Conservation (phyloP, 1,140 invertebrate species). For the Wiebesia pumilae region DNA sequence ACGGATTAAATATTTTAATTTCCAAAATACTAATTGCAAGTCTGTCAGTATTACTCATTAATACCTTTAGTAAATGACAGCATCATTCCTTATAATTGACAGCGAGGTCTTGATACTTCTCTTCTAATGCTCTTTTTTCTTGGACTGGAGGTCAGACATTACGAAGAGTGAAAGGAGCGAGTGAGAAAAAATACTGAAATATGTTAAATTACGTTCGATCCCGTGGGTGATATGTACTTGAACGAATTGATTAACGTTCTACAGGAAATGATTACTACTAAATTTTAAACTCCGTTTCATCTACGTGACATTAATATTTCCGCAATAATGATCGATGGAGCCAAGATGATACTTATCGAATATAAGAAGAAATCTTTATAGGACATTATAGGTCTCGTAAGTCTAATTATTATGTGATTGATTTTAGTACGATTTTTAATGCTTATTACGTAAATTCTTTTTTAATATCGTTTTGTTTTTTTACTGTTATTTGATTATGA, state of each 20-base stretch:
- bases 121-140: constrained; percentile 21
- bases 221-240: background rate
- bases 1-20: background rate
- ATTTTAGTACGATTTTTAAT: background rate
- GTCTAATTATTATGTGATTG: background rate
- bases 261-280: background rate
- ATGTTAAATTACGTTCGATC: background rate
- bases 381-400: background rate
- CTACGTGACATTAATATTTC: background rate
- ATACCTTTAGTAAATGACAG: background rate
- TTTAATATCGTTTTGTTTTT: background rate
- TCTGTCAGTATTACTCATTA: too few species aligned
- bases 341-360: background rate
- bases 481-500: background rate
- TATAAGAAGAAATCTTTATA: background rate
- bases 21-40: too few species aligned
- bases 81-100: background rate
- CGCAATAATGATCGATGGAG: constrained; percentile 9
- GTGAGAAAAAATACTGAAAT: background rate
- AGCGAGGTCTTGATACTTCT: constrained; percentile 12
- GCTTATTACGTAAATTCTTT: background rate
- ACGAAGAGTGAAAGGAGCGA: constrained; percentile 35
- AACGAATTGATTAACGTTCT: background rate
- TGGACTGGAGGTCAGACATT: constrained; percentile 22
- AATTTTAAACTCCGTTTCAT: constrained; percentile 21